phyloP scores from a whole-genome alignment of 2,113 vertebrate genomes.

The Antennarius striatus region DNA sequence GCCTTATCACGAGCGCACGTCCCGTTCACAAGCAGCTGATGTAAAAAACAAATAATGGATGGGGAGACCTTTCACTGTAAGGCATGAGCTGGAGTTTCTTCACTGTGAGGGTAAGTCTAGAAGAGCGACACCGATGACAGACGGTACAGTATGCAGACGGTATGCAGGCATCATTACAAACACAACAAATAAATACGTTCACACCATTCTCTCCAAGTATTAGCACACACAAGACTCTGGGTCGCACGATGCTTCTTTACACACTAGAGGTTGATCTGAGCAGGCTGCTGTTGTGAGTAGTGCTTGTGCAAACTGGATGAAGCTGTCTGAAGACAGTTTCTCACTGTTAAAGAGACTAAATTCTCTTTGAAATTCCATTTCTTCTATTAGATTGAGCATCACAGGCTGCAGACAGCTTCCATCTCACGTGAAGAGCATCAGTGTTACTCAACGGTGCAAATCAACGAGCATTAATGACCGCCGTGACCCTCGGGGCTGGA shows the following conservation, averaged over 20 bases:
- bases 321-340: constrained; percentile 43
- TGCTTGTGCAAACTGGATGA: constrained; percentile 41
- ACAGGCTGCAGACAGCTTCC: constrained; percentile 36
- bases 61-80: constrained; percentile 64
- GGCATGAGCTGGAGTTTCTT: constrained; percentile 64
- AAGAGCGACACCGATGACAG: constrained; percentile 60
- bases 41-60: constrained; percentile 56
- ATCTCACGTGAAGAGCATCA: constrained; percentile 43
- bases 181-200: constrained; percentile 55
- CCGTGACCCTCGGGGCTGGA: constrained; percentile 83
- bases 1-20: constrained; percentile 27
- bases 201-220: constrained; percentile 50
- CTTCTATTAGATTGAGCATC: constrained; percentile 20
- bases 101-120: constrained; percentile 65
- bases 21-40: constrained; percentile 52
- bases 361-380: not conserved
- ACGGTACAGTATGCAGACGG: constrained; percentile 67
- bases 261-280: constrained; percentile 14
- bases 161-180: constrained; percentile 52
- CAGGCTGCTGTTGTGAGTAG: constrained; percentile 33
- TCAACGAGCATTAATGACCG: constrained; percentile 70
- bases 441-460: constrained; percentile 29
- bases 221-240: constrained; percentile 56
- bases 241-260: constrained; percentile 43
- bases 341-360: no score